phyloP scores from a whole-genome alignment of 2,888 invertebrate genomes.

The Zele albiditarsus region DNA sequence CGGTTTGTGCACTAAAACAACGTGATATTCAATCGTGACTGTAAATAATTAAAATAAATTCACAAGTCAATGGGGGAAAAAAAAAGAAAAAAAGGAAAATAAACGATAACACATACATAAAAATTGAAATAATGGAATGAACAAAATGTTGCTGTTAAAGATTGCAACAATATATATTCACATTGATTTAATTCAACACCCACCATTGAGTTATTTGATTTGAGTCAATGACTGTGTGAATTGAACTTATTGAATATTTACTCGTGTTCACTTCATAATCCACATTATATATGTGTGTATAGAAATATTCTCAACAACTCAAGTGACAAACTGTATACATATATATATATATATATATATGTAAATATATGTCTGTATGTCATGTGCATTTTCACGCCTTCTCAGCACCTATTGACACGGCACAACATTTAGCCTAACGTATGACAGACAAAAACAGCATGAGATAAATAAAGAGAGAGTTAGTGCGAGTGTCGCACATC shows the following conservation, averaged over 20 bases:
- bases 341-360: background rate
- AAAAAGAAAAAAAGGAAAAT: background rate
- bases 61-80: too few species aligned
- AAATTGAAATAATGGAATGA: background rate
- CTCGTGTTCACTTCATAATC: background rate
- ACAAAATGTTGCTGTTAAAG: background rate
- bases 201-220: background rate
- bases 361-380: constrained; percentile 9
- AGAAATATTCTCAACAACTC: background rate
- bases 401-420: constrained; percentile 18
- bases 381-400: constrained; percentile 18
- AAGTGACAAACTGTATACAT: background rate
- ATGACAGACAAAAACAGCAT: background rate
- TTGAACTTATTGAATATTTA: constrained; percentile 23
- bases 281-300: background rate
- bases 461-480: background rate
- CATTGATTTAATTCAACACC: background rate
- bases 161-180: background rate
- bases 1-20: constrained; percentile 4
- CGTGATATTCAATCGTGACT: background rate
- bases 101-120: background rate
- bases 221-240: background rate
- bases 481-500: constrained; percentile 51
- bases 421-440: background rate
- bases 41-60: background rate